Percentiles rank a stretch among this genome's conserved stretches.
Evolutionary conservation across 1,140 invertebrate species (phyloP).

Genomic region (Ceratina australensis): DNA sequence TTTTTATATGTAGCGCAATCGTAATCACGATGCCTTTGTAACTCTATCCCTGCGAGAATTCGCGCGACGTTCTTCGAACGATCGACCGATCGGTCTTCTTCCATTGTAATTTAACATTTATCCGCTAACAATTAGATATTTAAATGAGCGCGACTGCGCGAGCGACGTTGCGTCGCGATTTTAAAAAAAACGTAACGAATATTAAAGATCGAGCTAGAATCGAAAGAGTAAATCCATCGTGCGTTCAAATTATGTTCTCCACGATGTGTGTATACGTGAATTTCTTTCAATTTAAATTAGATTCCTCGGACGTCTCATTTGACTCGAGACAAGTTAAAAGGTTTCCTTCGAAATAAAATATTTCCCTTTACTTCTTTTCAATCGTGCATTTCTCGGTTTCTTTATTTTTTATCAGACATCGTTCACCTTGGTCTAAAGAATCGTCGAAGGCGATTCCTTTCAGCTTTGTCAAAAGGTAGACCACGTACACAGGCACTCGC

Average conservation of each 20-base stretch:
- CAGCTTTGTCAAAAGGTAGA: not conserved
- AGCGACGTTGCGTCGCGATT: not conserved
- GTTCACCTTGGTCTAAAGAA: no score
- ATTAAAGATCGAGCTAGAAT: not conserved
- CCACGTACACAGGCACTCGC: no score
- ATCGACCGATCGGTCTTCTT: constrained; percentile 1
- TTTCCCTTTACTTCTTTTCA: no score
- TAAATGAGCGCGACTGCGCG: not conserved
- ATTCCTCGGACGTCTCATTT: no score
- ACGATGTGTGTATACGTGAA: no score
- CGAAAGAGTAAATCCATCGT: no score
- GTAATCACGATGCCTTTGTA: constrained; percentile 25
- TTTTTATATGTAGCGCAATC: constrained; percentile 48
- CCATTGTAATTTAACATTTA: constrained; percentile 26
- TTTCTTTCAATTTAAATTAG: no score
- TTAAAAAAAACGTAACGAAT: not conserved
- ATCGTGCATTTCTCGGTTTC: no score
- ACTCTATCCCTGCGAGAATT: not conserved
- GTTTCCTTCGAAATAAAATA: no score
- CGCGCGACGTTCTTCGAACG: not conserved
- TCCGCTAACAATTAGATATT: not conserved
- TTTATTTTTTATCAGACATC: no score
- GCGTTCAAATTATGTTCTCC: no score
- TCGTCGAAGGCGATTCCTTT: not conserved
- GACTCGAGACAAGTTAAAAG: no score